phyloP scores from a whole-genome alignment of 2,888 invertebrate genomes.

The Dynastes grantii region DNA sequence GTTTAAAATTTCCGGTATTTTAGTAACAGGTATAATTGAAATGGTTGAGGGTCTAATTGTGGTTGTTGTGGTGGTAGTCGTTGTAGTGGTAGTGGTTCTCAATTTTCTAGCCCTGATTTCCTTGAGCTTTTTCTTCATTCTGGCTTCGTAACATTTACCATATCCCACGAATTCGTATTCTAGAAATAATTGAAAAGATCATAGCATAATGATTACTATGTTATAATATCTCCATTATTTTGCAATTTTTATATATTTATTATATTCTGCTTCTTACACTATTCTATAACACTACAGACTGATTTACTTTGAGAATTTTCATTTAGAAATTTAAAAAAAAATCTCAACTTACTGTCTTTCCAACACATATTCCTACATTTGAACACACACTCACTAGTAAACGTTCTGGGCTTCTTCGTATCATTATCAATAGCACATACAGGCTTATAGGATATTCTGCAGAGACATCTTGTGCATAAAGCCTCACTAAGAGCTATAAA shows the following conservation, averaged over 20 bases:
- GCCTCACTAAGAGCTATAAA: slow-evolving; percentile 7
- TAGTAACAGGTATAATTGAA: no score
- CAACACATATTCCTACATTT: slow-evolving; percentile 36
- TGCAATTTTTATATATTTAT: no score
- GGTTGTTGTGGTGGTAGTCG: background rate
- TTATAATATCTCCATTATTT: no score
- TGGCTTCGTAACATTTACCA: slow-evolving; percentile 25
- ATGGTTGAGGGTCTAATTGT: no score
- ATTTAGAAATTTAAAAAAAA: background rate
- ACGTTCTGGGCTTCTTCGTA: slow-evolving; percentile 14
- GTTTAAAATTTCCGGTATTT: no score
- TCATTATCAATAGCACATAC: slow-evolving; percentile 26
- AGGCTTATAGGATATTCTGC: slow-evolving; percentile 24
- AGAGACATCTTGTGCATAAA: slow-evolving; percentile 38
- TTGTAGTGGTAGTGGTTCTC: slow-evolving; percentile 19
- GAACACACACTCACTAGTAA: slow-evolving; percentile 35
- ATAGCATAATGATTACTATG: no score
- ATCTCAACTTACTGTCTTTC: slow-evolving; percentile 25
- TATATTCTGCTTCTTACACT: no score
- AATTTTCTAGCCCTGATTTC: background rate
- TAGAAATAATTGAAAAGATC: slow-evolving; percentile 5
- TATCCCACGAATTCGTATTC: slow-evolving; percentile 23
- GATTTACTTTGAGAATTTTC: no score
- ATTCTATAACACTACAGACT: no score
- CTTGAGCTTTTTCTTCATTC: slow-evolving; percentile 13